phyloP scores from a whole-genome alignment of 1,140 invertebrate genomes.

The Druon quercuslanigerum region DNA sequence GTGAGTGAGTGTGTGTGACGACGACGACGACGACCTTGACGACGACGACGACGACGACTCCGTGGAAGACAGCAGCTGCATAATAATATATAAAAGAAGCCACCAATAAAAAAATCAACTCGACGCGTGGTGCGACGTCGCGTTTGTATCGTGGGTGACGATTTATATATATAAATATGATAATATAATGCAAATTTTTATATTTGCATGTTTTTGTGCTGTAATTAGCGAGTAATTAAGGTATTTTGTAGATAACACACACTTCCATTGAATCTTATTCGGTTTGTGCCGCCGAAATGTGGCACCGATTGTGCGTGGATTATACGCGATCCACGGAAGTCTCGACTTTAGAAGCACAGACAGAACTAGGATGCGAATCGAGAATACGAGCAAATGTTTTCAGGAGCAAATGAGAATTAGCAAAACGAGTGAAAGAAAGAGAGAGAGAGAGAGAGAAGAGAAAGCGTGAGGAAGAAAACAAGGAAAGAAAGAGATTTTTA shows the following conservation, averaged over 20 bases:
- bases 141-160: slow-evolving; percentile 53
- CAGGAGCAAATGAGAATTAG: slow-evolving; percentile 36
- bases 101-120: slow-evolving; percentile 47
- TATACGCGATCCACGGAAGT: slow-evolving; percentile 34
- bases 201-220: slow-evolving; percentile 75
- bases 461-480: not conserved
- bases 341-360: slow-evolving; percentile 61
- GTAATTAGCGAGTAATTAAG: slow-evolving; percentile 76
- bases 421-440: slow-evolving; percentile 39
- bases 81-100: slow-evolving; percentile 58
- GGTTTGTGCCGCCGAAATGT: slow-evolving; percentile 52
- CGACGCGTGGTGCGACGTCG: slow-evolving; percentile 59
- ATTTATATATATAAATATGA: slow-evolving; percentile 73
- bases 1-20: not conserved
- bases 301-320: slow-evolving; percentile 35
- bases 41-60: not conserved
- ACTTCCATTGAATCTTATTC: slow-evolving; percentile 72
- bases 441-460: not conserved
- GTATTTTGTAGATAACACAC: slow-evolving; percentile 74
- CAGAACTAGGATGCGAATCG: slow-evolving; percentile 62
- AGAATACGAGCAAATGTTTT: slow-evolving; percentile 45
- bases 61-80: slow-evolving; percentile 53
- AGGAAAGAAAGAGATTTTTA: slow-evolving; percentile 37
- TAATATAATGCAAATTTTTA: slow-evolving; percentile 75
- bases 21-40: not conserved